These are phyloP conservation scores for Chroicocephalus ridibundus DNA, from an alignment of 2,113 vertebrate species.

Conservation along the genomic window DNA sequence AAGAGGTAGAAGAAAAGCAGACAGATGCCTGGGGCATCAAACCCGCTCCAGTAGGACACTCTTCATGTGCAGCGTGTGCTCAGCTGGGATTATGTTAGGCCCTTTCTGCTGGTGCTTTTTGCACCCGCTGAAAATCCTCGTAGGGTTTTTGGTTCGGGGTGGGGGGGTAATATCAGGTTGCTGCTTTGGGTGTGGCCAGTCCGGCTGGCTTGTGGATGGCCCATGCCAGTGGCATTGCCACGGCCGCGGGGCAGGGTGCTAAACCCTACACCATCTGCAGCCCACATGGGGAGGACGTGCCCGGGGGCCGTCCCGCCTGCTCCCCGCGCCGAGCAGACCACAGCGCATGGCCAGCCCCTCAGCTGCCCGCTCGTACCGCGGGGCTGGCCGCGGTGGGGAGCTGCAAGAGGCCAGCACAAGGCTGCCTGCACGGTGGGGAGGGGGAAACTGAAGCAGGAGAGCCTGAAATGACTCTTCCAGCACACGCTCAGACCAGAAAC, in stretches of 20 bases:
- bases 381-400: neutral
- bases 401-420: rapidly evolving
- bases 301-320: neutral
- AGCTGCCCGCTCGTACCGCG: neutral
- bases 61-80: neutral
- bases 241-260: rapidly evolving
- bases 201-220: neutral
- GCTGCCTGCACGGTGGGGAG: rapidly evolving
- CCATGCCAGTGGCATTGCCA: neutral
- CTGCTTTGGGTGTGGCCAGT: neutral
- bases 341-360: neutral
- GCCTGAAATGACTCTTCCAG: neutral
- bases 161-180: too few relatives aligned
- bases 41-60: neutral
- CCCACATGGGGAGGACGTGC: neutral
- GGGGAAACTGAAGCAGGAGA: neutral
- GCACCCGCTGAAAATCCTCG: neutral
- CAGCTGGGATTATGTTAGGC: neutral
- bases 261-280: neutral
- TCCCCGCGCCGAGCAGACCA: neutral
- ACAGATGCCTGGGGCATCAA: constrained; percentile 22
- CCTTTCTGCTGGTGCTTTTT: neutral
- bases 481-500: neutral
- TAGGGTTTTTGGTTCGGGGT: neutral
- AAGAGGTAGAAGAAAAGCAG: constrained; percentile 47